phyloP scores from a whole-genome alignment of 2,888 invertebrate genomes.

The Strigamia transsilvanica region DNA sequence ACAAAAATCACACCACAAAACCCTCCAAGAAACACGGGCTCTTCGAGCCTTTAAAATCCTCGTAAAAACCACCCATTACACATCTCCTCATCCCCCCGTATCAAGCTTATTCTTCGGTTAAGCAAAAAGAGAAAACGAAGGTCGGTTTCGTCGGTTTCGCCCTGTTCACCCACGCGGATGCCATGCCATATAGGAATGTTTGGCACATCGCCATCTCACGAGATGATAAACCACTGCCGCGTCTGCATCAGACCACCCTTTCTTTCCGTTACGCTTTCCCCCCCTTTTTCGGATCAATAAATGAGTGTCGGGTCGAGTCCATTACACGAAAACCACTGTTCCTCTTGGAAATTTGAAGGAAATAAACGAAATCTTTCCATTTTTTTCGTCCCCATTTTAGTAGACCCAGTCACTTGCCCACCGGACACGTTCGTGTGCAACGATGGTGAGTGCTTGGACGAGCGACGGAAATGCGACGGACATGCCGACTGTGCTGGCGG shows the following conservation, averaged over 20 bases:
- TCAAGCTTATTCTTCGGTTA: background rate
- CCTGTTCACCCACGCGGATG: slow-evolving; percentile 39
- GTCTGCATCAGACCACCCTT: background rate
- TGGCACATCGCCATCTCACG: slow-evolving; percentile 26
- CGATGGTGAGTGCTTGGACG: slow-evolving; percentile 60
- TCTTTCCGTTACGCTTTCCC: background rate
- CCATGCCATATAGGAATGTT: slow-evolving; percentile 28
- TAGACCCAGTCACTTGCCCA: background rate
- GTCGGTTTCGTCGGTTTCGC: slow-evolving; percentile 14
- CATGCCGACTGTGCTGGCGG: slow-evolving; percentile 71
- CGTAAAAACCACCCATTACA: slow-evolving; percentile 15
- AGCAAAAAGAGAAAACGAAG: slow-evolving; percentile 17
- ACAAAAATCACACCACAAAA: background rate
- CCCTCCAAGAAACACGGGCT: background rate
- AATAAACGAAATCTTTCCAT: background rate
- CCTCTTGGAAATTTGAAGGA: background rate
- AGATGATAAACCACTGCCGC: slow-evolving; percentile 40
- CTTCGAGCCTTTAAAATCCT: background rate
- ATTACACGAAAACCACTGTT: background rate
- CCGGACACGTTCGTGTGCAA: slow-evolving; percentile 60
- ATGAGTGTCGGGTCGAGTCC: slow-evolving; percentile 42
- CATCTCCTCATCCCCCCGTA: background rate
- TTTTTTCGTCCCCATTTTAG: background rate
- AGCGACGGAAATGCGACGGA: slow-evolving; percentile 65
- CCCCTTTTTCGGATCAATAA: slow-evolving; percentile 37